A percentile compares a stretch with the other conserved stretches of the same genome.
Evolutionary conservation across 2,888 invertebrate genomes (phyloP).

Genomic region (Homarus gammarus): DNA sequence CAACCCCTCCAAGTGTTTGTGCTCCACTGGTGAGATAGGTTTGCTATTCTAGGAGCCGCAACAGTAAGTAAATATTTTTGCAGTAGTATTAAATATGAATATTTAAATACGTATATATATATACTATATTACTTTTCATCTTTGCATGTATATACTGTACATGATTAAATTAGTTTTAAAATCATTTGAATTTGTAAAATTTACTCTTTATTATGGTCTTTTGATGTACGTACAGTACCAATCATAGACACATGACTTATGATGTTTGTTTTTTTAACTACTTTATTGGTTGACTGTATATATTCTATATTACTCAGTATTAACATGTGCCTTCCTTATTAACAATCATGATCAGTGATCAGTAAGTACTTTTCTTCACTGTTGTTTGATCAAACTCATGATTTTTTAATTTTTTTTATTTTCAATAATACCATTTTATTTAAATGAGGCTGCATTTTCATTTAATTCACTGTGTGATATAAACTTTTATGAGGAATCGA

Average conservation of each 20-base stretch:
- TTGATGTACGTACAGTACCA: not conserved
- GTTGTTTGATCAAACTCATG: not conserved
- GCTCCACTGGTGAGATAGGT: not conserved
- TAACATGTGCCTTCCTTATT: not conserved
- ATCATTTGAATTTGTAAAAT: too few species aligned
- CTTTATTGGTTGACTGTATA: not conserved
- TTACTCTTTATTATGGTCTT: too few species aligned
- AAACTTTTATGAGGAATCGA: not conserved
- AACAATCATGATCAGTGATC: not conserved
- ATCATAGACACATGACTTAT: not conserved
- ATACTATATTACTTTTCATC: too few species aligned
- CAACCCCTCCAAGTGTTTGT: not conserved
- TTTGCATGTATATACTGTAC: too few species aligned
- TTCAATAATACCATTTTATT: too few species aligned
- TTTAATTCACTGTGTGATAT: not conserved
- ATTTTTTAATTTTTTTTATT: not conserved
- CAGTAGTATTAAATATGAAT: not conserved
- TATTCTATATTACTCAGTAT: not conserved
- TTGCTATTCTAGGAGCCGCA: not conserved
- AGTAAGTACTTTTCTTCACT: not conserved
- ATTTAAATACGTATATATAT: not conserved
- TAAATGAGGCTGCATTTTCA: not conserved
- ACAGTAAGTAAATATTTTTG: not conserved
- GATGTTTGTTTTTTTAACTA: not conserved
- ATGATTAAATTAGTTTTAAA: too few species aligned